Conservation (phyloP, 2,888 invertebrate genomes). For the Diarsia brunnea region DNA sequence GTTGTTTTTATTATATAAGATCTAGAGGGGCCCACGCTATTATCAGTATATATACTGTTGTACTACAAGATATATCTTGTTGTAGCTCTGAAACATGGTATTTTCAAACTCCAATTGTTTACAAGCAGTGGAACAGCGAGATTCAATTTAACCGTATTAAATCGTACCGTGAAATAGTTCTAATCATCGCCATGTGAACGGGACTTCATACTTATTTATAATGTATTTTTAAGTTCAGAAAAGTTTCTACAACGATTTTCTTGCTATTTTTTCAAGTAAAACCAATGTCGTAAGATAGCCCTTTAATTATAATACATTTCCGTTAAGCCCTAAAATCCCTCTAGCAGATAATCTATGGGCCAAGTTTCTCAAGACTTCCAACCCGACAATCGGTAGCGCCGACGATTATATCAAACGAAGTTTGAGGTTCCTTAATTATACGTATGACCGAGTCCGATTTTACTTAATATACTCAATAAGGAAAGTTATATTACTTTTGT, state of each 20-base stretch:
- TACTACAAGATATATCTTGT: no score
- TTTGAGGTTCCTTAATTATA: slow-evolving; percentile 77
- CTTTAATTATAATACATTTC: slow-evolving; percentile 11
- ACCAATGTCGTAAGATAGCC: not conserved
- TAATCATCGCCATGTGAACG: no score
- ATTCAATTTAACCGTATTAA: no score
- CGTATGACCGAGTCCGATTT: slow-evolving; percentile 82
- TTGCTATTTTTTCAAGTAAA: not conserved
- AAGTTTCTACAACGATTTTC: no score
- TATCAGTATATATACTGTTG: no score
- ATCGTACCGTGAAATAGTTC: no score
- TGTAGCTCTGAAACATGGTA: not conserved
- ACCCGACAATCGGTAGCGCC: slow-evolving; percentile 41
- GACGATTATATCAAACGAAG: slow-evolving; percentile 62
- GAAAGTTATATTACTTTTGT: slow-evolving; percentile 89
- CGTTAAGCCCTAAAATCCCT: slow-evolving; percentile 3
- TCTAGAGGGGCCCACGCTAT: no score
- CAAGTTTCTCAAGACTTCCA: slow-evolving; percentile 30
- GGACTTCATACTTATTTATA: no score
- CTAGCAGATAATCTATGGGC: slow-evolving; percentile 8
- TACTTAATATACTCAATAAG: slow-evolving; percentile 81
- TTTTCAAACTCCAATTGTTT: not conserved
- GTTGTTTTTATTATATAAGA: slow-evolving; percentile 4
- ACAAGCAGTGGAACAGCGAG: no score
- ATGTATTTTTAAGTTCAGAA: no score